A percentile compares a stretch with the other conserved stretches of the same genome.
phyloP scores from a whole-genome alignment of 2,113 vertebrate genomes.

The Dipodomys spectabilis region DNA sequence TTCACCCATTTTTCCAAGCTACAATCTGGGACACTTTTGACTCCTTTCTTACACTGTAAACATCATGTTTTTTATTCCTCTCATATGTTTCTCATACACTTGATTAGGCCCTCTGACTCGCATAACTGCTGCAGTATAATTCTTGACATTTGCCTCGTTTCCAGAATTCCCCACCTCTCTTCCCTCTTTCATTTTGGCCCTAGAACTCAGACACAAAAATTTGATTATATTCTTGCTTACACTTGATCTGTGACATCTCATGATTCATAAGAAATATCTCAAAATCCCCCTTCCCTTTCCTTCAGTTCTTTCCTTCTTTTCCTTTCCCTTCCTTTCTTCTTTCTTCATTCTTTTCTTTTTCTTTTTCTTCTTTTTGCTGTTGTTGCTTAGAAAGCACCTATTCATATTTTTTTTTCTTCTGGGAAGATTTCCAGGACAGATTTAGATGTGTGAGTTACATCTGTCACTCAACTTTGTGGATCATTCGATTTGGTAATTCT shows the following conservation, averaged over 20 bases:
- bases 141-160: neutral
- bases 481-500: slow-evolving; percentile 42
- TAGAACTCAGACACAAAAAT: slow-evolving; percentile 24
- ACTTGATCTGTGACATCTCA: too few species aligned
- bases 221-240: slow-evolving; percentile 8
- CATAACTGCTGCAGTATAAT: neutral
- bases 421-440: slow-evolving; percentile 51
- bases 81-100: neutral
- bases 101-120: neutral
- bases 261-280: neutral
- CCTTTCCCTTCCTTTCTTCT: too few species aligned
- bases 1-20: neutral
- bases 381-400: slow-evolving; percentile 8
- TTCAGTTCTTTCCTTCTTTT: neutral
- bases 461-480: slow-evolving; percentile 19
- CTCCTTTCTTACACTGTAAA: neutral
- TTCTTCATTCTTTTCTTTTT: too few species aligned
- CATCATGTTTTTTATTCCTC: neutral
- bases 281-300: slow-evolving; percentile 44
- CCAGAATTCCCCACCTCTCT: neutral
- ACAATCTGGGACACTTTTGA: neutral
- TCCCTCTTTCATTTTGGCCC: neutral
- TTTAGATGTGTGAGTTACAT: slow-evolving; percentile 46
- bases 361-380: too few species aligned
- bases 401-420: slow-evolving; percentile 38